Percentiles rank a stretch among this genome's conserved stretches.
phyloP scores from a whole-genome alignment of 2,113 vertebrate genomes.

The Sorex araneus region DNA sequence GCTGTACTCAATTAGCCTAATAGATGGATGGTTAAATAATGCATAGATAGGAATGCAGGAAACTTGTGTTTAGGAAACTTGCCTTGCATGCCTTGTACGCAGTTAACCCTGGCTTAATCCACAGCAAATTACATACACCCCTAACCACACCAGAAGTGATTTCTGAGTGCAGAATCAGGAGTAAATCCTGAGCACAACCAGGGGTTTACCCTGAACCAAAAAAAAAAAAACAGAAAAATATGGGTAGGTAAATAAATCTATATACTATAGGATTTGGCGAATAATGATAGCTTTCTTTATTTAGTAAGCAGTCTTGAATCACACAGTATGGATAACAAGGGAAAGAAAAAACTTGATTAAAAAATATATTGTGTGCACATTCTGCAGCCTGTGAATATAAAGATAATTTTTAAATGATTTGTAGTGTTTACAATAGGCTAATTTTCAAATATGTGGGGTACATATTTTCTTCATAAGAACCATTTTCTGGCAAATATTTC shows the following conservation, averaged over 20 bases:
- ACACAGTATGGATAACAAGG: background rate
- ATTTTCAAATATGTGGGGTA: slow-evolving; percentile 64
- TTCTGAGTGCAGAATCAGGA: too few species aligned
- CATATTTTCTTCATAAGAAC: slow-evolving; percentile 65
- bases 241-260: background rate
- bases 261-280: background rate
- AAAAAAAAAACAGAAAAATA: background rate
- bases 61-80: too few species aligned
- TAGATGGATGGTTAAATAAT: background rate
- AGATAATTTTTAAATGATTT: slow-evolving; percentile 66
- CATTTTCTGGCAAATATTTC: slow-evolving; percentile 68
- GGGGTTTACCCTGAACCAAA: too few species aligned
- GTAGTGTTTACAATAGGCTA: slow-evolving; percentile 49
- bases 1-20: background rate
- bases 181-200: too few species aligned
- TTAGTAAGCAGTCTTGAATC: background rate
- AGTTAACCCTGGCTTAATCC: too few species aligned
- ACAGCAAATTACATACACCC: too few species aligned
- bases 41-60: too few species aligned
- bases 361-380: slow-evolving; percentile 23
- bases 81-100: too few species aligned
- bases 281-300: background rate
- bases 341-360: slow-evolving; percentile 28
- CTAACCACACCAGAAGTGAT: too few species aligned
- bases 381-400: background rate